phyloP scores from a whole-genome alignment of 2,888 invertebrate species.

The Octodonta nipae region DNA sequence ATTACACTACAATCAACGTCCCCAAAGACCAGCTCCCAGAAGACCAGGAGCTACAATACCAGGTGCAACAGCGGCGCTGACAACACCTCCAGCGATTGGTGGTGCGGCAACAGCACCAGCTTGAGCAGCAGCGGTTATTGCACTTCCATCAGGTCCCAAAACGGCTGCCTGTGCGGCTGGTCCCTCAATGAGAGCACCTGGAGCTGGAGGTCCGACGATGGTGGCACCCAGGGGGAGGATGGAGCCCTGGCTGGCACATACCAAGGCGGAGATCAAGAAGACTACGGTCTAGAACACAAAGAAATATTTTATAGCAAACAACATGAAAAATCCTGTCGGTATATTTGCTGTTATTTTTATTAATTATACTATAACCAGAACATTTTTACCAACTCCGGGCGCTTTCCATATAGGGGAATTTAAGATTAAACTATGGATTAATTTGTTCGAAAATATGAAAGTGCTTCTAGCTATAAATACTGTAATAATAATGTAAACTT shows the following conservation, averaged over 20 bases:
- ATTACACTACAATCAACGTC: no score
- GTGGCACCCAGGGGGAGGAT: conserved; percentile 19
- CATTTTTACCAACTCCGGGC: no score
- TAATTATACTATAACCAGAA: no score
- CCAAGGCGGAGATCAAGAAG: conserved; percentile 18
- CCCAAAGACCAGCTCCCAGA: conserved; percentile 10
- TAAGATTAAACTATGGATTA: no score
- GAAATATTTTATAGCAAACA: background rate
- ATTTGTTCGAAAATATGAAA: no score
- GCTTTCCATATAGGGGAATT: no score
- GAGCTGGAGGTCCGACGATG: conserved; percentile 25
- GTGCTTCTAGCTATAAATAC: no score
- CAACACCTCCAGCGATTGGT: conserved; percentile 27
- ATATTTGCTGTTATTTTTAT: no score
- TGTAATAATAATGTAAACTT: no score
- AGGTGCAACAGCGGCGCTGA: conserved; percentile 26
- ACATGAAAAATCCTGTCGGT: background rate
- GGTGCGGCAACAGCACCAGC: conserved; percentile 32
- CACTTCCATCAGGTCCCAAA: conserved; percentile 32
- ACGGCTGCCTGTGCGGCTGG: conserved; percentile 24
- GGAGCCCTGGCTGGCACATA: conserved; percentile 20
- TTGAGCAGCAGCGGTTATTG: conserved; percentile 36
- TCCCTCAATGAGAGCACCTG: conserved; percentile 25
- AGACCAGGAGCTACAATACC: conserved; percentile 20
- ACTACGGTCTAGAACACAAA: conserved; percentile 12